These are phyloP conservation scores for Drosophila setifemur DNA, from an alignment of 1,140 invertebrate species.

Conservation along the genomic window DNA sequence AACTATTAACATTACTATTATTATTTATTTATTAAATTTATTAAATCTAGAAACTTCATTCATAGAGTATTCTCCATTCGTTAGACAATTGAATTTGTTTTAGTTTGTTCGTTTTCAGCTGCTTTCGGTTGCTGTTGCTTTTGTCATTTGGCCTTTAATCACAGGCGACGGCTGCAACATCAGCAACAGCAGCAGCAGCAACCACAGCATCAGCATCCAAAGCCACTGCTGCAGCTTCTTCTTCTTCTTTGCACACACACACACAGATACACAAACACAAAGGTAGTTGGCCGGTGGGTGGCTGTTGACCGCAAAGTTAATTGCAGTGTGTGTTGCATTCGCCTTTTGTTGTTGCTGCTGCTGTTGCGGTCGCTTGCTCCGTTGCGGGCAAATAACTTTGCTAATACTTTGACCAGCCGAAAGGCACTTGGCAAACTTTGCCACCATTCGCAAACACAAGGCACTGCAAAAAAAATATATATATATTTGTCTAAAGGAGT, in stretches of 20 bases:
- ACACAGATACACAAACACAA: conserved; percentile 19
- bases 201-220: conserved; percentile 35
- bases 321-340: conserved; percentile 51
- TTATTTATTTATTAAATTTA: too few species aligned
- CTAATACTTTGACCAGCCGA: conserved; percentile 69
- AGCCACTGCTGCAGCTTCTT: conserved; percentile 35
- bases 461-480: not conserved
- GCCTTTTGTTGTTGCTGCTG: conserved; percentile 20
- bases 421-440: conserved; percentile 58
- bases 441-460: conserved; percentile 9
- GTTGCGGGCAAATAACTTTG: conserved; percentile 72
- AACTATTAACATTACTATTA: too few species aligned
- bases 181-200: conserved; percentile 6
- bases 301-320: conserved; percentile 71
- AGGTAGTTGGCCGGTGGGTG: conserved; percentile 53
- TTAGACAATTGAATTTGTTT: not conserved
- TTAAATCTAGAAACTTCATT: not conserved
- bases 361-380: conserved; percentile 52
- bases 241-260: conserved; percentile 6
- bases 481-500: too few species aligned
- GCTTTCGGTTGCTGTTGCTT: conserved; percentile 19
- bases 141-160: conserved; percentile 69
- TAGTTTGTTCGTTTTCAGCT: conserved; percentile 6
- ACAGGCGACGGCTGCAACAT: conserved; percentile 42
- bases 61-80: not conserved